Evolutionary conservation across 2,888 invertebrate species (phyloP).

Genomic region (Xestia sexstrigata): DNA sequence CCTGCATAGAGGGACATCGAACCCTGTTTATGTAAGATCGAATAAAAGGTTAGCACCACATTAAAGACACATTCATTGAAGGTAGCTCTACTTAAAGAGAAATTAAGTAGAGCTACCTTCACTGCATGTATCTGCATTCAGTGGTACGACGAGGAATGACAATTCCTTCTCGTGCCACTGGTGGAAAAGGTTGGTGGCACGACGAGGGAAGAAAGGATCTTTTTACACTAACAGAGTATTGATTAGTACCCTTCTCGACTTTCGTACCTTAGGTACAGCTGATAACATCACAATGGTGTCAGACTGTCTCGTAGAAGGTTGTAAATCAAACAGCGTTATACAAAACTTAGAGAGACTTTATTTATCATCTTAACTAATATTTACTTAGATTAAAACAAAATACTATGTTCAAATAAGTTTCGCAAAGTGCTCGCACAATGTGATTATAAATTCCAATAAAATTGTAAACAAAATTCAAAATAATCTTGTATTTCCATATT

Average conservation of each 20-base stretch:
- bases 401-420: constrained; percentile 35
- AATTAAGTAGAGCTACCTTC: too few relatives aligned
- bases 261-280: not conserved
- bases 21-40: constrained; percentile 6
- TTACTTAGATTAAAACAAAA: constrained; percentile 43
- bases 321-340: constrained; percentile 49
- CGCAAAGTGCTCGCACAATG: constrained; percentile 29
- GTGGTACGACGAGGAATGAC: too few relatives aligned
- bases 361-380: constrained; percentile 49
- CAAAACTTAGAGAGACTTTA: constrained; percentile 73
- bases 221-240: constrained; percentile 1
- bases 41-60: not conserved
- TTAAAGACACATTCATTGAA: too few relatives aligned
- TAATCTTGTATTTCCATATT: constrained; percentile 42
- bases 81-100: too few relatives aligned
- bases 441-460: constrained; percentile 34
- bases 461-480: constrained; percentile 34
- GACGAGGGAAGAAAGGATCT: not conserved
- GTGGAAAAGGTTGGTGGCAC: too few relatives aligned
- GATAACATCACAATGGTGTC: not conserved
- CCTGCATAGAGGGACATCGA: not conserved
- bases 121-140: not conserved
- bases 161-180: too few relatives aligned
- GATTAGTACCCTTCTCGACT: not conserved
- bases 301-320: not conserved